Evolutionary conservation across 2,888 invertebrate species (phyloP).

Genomic region (Sinodicranocentrus sp.): DNA sequence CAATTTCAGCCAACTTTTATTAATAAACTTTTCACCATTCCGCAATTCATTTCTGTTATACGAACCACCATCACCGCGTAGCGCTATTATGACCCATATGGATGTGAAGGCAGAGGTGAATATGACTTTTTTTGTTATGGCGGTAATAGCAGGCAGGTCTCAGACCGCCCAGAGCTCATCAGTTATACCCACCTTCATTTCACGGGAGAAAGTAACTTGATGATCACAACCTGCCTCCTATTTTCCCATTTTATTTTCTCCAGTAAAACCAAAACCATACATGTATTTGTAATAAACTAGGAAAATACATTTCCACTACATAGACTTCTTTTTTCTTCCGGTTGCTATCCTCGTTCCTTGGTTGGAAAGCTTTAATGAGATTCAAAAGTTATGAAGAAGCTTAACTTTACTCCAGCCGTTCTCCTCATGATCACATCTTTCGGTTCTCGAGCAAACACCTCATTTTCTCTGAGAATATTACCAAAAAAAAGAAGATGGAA

Average conservation of each 20-base stretch:
- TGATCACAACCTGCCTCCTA: neutral
- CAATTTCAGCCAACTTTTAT: conserved; percentile 10
- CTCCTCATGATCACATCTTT: conserved; percentile 9
- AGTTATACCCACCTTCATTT: conserved; percentile 49
- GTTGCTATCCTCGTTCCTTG: neutral
- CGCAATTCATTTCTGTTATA: too few relatives aligned
- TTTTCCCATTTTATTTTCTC: too few relatives aligned
- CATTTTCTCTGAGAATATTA: conserved; percentile 15
- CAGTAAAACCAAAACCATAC: too few relatives aligned
- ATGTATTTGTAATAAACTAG: too few relatives aligned
- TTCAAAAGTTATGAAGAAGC: conserved; percentile 12
- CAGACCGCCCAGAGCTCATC: conserved; percentile 60
- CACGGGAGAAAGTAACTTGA: conserved; percentile 29
- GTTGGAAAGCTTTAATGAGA: neutral
- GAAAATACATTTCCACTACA: too few relatives aligned
- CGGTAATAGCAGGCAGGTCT: conserved; percentile 39
- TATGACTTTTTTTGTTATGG: too few relatives aligned
- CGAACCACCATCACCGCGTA: too few relatives aligned
- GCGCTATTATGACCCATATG: too few relatives aligned
- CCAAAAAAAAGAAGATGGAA: neutral
- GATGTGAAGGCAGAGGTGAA: too few relatives aligned
- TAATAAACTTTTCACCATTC: conserved; percentile 42
- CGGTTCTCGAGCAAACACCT: conserved; percentile 13
- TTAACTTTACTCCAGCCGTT: too few relatives aligned
- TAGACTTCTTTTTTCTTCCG: neutral